Conservation (phyloP, 2,888 invertebrate genomes). For the Herminia tarsipennalis region DNA sequence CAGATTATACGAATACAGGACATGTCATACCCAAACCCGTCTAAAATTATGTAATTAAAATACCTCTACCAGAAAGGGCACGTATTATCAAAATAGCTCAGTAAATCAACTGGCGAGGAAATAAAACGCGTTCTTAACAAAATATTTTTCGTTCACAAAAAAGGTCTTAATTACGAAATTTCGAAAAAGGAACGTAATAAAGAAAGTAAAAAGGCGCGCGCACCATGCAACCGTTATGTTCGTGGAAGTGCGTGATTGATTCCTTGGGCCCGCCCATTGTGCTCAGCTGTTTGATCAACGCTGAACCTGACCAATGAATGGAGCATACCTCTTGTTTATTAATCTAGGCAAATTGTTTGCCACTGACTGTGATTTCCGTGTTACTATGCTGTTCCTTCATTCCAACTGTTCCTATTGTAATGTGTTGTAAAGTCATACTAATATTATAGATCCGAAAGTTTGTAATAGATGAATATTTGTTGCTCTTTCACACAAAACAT, state of each 20-base stretch:
- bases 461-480: no score
- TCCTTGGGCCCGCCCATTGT: constrained; percentile 57
- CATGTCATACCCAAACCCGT: constrained; percentile 11
- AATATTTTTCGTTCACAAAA: constrained; percentile 55
- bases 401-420: no score
- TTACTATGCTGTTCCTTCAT: no score
- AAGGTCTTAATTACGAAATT: constrained; percentile 73
- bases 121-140: constrained; percentile 43
- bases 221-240: constrained; percentile 57
- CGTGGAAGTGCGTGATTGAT: constrained; percentile 74
- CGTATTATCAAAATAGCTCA: constrained; percentile 31
- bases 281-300: constrained; percentile 46
- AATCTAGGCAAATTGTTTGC: background rate
- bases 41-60: constrained; percentile 43
- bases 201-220: constrained; percentile 61
- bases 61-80: constrained; percentile 31
- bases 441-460: no score
- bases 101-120: constrained; percentile 40
- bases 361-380: no score
- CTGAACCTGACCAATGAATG: constrained; percentile 13
- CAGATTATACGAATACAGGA: constrained; percentile 7
- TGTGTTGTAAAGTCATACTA: no score
- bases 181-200: constrained; percentile 67
- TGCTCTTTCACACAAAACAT: no score
- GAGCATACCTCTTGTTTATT: background rate